Evolutionary conservation across 2,888 invertebrate genomes (phyloP).

Genomic region (Latheticus oryzae): DNA sequence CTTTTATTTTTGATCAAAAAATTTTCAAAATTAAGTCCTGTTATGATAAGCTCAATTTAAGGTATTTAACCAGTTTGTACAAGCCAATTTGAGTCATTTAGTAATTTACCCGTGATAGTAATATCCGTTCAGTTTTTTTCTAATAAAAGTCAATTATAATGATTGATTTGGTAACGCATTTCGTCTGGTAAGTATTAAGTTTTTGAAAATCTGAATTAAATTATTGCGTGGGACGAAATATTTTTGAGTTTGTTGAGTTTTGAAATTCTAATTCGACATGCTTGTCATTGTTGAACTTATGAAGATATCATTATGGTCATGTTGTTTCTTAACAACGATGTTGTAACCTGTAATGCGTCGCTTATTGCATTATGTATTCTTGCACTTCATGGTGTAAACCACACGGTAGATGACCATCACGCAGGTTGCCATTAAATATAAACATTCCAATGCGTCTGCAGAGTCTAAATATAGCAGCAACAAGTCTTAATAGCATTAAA

Average conservation of each 20-base stretch:
- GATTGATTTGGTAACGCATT: slow-evolving; percentile 2
- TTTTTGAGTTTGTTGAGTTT: too few species aligned
- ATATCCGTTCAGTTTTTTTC: not conserved
- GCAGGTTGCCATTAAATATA: slow-evolving; percentile 27
- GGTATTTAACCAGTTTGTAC: not conserved
- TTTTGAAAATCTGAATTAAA: too few species aligned
- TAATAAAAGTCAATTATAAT: slow-evolving; percentile 4
- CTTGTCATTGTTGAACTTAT: too few species aligned
- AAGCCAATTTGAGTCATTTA: slow-evolving; percentile 1
- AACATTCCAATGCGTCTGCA: slow-evolving; percentile 26
- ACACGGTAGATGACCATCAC: slow-evolving; percentile 14
- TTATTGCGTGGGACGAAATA: too few species aligned
- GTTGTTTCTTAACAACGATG: not conserved
- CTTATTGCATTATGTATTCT: slow-evolving; percentile 1
- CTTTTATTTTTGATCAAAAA: too few species aligned
- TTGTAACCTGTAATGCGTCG: not conserved
- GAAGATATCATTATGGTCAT: slow-evolving; percentile 7
- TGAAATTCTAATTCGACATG: too few species aligned
- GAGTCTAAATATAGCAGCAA: slow-evolving; percentile 23
- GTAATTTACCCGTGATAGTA: slow-evolving; percentile 4
- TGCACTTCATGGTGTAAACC: slow-evolving; percentile 8
- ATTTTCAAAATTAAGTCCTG: too few species aligned
- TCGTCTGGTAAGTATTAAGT: slow-evolving; percentile 8
- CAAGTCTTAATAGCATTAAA: slow-evolving; percentile 11
- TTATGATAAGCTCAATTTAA: too few species aligned